phyloP scores from a whole-genome alignment of 2,888 invertebrate genomes.

The Ethmia dodecea region DNA sequence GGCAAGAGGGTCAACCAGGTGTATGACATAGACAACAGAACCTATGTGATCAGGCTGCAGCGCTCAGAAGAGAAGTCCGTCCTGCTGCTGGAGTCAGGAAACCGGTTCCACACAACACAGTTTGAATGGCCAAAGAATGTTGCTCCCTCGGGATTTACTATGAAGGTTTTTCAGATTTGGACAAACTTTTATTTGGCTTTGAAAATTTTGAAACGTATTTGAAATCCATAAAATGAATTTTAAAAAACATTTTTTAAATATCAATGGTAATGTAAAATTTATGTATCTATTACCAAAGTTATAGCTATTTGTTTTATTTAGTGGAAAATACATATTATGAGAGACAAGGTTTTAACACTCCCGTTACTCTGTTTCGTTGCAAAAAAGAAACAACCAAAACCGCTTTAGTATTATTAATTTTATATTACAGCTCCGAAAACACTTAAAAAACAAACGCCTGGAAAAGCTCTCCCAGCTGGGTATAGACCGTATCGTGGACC shows the following conservation, averaged over 20 bases:
- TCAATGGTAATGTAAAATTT: background rate
- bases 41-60: conserved; percentile 93
- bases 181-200: background rate
- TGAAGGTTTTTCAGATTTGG: conserved; percentile 89
- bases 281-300: too few species aligned
- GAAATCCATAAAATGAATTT: too few species aligned
- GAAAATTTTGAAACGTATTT: too few species aligned
- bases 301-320: too few species aligned
- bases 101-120: conserved; percentile 93
- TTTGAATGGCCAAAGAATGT: conserved; percentile 99
- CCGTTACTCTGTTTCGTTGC: too few species aligned
- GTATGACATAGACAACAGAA: conserved; percentile 98
- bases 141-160: conserved; percentile 96
- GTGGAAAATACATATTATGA: too few species aligned
- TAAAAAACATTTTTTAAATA: background rate
- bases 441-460: conserved; percentile 95
- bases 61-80: conserved; percentile 92
- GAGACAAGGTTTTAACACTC: too few species aligned
- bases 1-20: conserved; percentile 97
- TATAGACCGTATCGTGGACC: conserved; percentile 93
- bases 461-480: conserved; percentile 93
- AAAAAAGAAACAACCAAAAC: too few species aligned
- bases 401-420: too few species aligned
- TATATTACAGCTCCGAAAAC: conserved; percentile 91
- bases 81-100: conserved; percentile 95